Percentiles rank a stretch among this genome's conserved stretches.
These are phyloP conservation scores for Argyresthia albistria DNA, from an alignment of 2,888 invertebrate genomes.

Conservation along the genomic window DNA sequence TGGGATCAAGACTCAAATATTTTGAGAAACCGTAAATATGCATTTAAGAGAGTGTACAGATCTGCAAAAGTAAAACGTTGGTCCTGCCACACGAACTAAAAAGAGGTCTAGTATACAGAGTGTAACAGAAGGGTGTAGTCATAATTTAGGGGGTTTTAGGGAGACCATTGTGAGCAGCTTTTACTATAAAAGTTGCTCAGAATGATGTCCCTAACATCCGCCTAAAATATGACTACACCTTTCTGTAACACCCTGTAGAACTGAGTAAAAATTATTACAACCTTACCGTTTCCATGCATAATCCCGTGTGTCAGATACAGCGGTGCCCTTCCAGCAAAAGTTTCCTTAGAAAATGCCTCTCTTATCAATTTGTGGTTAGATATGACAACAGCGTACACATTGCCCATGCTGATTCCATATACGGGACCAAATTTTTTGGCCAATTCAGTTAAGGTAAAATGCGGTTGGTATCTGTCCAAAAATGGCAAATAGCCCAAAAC, in stretches of 20 bases:
- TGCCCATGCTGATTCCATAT: slow-evolving; percentile 82
- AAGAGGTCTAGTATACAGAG: too few species aligned
- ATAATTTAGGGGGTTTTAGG: too few species aligned
- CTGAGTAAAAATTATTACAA: not conserved
- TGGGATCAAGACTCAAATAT: not conserved
- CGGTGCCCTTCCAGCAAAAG: slow-evolving; percentile 83
- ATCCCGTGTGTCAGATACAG: slow-evolving; percentile 89
- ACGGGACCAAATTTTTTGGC: slow-evolving; percentile 80
- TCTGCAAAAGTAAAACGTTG: too few species aligned
- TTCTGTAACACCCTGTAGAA: too few species aligned
- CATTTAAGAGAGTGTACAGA: too few species aligned
- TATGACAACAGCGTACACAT: slow-evolving; percentile 82
- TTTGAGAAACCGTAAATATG: not conserved
- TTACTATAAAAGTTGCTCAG: too few species aligned
- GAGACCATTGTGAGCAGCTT: too few species aligned
- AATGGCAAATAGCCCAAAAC: slow-evolving; percentile 85
- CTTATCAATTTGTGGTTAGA: slow-evolving; percentile 81
- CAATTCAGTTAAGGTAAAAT: slow-evolving; percentile 78
- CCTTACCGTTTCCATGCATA: slow-evolving; percentile 87
- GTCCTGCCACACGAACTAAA: too few species aligned
- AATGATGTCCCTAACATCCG: too few species aligned
- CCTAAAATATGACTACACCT: too few species aligned
- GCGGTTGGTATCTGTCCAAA: slow-evolving; percentile 78
- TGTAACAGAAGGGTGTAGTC: too few species aligned
- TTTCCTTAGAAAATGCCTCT: slow-evolving; percentile 80